Conservation (phyloP, 2,797 vertebrate species). For the Glyptemys insculpta region DNA sequence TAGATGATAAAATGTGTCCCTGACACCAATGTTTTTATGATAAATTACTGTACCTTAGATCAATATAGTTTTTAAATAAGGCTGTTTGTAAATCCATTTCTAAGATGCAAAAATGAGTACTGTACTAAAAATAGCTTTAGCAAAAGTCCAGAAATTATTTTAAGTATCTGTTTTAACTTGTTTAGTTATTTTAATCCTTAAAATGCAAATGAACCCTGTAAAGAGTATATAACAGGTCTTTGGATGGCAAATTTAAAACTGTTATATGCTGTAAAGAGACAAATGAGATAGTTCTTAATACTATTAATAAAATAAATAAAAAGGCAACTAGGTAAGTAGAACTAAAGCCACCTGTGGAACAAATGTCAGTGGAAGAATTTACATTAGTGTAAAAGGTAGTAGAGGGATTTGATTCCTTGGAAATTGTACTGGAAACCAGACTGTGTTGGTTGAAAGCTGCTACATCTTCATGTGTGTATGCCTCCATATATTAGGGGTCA, state of each 20-base stretch:
- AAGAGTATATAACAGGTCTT: background rate
- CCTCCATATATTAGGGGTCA: slow-evolving; percentile 18
- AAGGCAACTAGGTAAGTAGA: background rate
- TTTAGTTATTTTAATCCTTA: background rate
- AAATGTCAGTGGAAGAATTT: background rate
- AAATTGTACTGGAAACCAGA: background rate
- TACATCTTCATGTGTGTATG: background rate
- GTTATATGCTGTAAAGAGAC: background rate
- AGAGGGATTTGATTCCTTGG: background rate
- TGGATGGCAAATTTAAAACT: background rate
- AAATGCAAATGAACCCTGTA: background rate
- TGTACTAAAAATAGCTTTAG: background rate
- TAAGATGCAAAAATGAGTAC: background rate
- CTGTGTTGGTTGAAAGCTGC: slow-evolving; percentile 32
- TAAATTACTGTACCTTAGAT: background rate
- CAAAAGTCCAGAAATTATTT: background rate
- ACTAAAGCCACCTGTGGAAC: fast-evolving
- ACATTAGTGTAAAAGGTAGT: background rate
- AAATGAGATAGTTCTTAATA: background rate
- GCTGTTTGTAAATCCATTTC: background rate
- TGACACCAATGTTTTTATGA: background rate
- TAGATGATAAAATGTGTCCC: background rate
- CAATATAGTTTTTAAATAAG: slow-evolving; percentile 9
- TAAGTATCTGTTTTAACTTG: background rate
- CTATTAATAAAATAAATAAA: background rate